These are phyloP conservation scores for Tragelaphus imberbis DNA, from an alignment of 2,113 vertebrate species.

Conservation along the genomic window DNA sequence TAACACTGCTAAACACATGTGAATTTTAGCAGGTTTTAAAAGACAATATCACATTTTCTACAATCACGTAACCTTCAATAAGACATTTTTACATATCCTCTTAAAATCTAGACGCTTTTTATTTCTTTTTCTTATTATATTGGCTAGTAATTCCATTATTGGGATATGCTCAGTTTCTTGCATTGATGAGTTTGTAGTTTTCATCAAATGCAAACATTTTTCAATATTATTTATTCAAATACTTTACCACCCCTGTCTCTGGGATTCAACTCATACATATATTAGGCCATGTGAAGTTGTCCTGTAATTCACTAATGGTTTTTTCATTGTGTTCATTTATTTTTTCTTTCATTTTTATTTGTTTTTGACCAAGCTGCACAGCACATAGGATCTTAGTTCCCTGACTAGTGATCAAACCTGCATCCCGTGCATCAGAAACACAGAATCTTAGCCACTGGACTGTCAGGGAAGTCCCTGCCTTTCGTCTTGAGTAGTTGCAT, in stretches of 20 bases:
- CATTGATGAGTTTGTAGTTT: background rate
- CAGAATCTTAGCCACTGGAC: background rate
- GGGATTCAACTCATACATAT: background rate
- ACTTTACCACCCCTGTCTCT: background rate
- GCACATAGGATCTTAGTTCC: background rate
- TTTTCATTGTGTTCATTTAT: background rate
- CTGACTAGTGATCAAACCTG: background rate
- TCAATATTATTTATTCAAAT: background rate
- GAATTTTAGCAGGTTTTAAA: background rate
- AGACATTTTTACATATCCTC: background rate
- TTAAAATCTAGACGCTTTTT: background rate
- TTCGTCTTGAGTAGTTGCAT: background rate
- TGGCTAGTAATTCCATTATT: background rate
- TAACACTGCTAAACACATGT: background rate
- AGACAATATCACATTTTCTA: background rate
- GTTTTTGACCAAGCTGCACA: fast-evolving
- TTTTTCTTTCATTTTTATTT: background rate
- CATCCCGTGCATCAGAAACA: background rate
- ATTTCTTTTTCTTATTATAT: background rate
- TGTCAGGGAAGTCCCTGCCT: background rate
- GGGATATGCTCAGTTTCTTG: background rate
- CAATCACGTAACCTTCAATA: background rate
- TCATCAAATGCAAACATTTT: background rate
- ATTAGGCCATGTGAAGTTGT: background rate
- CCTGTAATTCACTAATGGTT: background rate